Evolutionary conservation across 2,888 invertebrate species (phyloP).

Genomic region (Hartigia nigra): DNA sequence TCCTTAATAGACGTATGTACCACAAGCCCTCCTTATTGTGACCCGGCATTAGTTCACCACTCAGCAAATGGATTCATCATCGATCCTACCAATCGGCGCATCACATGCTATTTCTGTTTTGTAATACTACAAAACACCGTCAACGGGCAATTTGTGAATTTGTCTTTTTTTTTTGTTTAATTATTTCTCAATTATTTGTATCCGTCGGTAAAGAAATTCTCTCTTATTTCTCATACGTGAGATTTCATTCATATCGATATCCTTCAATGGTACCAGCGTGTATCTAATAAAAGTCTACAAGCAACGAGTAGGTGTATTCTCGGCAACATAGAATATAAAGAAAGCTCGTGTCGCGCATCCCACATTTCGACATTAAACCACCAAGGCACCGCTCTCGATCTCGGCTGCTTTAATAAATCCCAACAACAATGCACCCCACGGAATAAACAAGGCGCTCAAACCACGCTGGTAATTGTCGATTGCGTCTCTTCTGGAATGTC

Average conservation of each 20-base stretch:
- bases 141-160: neutral
- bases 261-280: neutral
- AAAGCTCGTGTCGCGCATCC: slow-evolving; percentile 4
- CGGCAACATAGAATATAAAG: neutral
- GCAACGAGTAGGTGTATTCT: neutral
- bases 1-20: slow-evolving; percentile 2
- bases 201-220: neutral
- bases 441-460: neutral
- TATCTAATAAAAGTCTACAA: neutral
- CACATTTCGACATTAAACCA: slow-evolving; percentile 4
- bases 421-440: slow-evolving; percentile 1
- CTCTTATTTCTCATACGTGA: neutral
- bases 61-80: neutral
- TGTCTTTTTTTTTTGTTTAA: neutral
- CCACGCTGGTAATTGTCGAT: neutral
- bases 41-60: neutral
- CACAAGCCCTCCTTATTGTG: neutral
- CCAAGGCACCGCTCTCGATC: neutral
- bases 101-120: neutral
- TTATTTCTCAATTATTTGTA: neutral
- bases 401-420: slow-evolving; percentile 1
- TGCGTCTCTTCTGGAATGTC: neutral
- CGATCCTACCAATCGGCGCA: neutral
- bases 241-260: neutral
- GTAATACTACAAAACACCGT: neutral